phyloP scores from a whole-genome alignment of 2,888 invertebrate genomes.

The Diarsia brunnea region DNA sequence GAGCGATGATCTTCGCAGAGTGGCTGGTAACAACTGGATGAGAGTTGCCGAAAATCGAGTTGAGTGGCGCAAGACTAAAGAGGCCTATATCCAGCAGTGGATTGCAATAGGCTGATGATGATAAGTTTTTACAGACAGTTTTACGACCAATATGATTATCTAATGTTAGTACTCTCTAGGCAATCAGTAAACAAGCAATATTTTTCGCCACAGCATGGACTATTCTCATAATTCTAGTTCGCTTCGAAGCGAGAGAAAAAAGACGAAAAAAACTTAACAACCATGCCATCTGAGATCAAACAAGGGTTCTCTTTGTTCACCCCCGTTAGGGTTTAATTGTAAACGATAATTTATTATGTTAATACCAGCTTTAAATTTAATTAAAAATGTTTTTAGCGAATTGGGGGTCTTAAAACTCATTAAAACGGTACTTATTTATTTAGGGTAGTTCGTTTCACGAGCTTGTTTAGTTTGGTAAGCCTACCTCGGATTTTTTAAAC shows the following conservation, averaged over 20 bases:
- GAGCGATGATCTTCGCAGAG: no score
- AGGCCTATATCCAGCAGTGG: no score
- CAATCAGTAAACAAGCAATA: background rate
- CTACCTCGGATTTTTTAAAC: background rate
- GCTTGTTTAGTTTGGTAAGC: slow-evolving; percentile 3
- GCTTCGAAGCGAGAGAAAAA: background rate
- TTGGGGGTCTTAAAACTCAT: slow-evolving; percentile 23
- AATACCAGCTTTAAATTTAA: slow-evolving; percentile 25
- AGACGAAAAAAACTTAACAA: background rate
- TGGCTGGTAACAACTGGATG: no score
- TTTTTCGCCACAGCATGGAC: background rate
- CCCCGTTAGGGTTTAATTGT: background rate
- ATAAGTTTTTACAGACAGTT: no score
- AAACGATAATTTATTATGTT: slow-evolving; percentile 18
- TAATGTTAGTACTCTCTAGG: background rate
- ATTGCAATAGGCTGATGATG: no score
- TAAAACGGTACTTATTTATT: slow-evolving; percentile 6
- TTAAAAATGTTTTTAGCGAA: slow-evolving; percentile 39
- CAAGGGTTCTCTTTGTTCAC: background rate
- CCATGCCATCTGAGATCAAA: background rate
- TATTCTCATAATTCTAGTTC: background rate
- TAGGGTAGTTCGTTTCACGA: slow-evolving; percentile 28
- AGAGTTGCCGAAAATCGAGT: no score
- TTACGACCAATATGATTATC: no score
- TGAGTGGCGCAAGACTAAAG: no score